Evolutionary conservation across 2,113 vertebrate species (phyloP).

Genomic region (Chrysochloris asiatica): DNA sequence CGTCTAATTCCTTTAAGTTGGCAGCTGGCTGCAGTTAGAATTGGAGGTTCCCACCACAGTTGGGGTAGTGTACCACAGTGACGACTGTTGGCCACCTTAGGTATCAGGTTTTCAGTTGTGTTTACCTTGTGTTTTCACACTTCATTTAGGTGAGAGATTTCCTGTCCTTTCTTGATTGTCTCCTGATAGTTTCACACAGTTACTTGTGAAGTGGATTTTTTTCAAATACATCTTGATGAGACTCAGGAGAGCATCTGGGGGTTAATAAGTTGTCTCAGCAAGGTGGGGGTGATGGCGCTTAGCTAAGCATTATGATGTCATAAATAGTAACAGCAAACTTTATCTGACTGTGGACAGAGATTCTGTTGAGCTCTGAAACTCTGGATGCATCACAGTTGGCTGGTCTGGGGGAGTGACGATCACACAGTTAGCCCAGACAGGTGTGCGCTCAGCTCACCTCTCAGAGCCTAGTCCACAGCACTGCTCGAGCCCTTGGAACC

Average conservation of each 20-base stretch:
- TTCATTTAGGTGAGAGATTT: not conserved
- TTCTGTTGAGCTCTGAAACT: not conserved
- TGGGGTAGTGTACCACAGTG: too few species aligned
- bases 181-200: not conserved
- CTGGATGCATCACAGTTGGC: accelerated
- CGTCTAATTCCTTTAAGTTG: accelerated
- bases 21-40: not conserved
- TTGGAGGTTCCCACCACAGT: not conserved
- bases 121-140: not conserved
- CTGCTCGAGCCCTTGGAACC: too few species aligned
- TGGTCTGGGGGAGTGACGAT: not conserved
- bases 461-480: not conserved
- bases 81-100: too few species aligned
- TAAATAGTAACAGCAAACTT: accelerated
- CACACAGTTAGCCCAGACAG: not conserved
- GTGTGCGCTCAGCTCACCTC: not conserved
- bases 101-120: not conserved
- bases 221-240: not conserved
- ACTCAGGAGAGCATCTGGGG: not conserved
- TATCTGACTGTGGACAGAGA: accelerated
- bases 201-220: not conserved
- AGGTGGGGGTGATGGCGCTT: not conserved
- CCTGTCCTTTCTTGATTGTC: not conserved
- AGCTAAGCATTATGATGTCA: accelerated
- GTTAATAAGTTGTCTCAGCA: not conserved